These are phyloP conservation scores for Solenopsis invicta DNA, from an alignment of 1,140 invertebrate species.

Conservation along the genomic window DNA sequence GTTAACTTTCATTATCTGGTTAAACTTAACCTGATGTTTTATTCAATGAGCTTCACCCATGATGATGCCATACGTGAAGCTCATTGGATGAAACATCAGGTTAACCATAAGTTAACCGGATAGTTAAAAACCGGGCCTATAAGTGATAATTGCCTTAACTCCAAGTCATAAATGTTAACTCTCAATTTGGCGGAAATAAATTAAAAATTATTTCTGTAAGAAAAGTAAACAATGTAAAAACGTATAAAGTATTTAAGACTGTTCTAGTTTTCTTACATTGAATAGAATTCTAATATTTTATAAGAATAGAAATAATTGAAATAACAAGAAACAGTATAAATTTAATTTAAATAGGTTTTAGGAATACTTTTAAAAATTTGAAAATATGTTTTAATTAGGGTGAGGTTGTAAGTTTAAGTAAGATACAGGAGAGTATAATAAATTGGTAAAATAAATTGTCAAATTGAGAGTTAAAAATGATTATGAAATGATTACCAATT, in stretches of 20 bases:
- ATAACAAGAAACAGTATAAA: background rate
- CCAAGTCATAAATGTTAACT: background rate
- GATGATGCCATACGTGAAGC: too few relatives aligned
- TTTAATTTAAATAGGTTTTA: background rate
- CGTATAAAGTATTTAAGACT: background rate
- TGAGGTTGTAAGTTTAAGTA: background rate
- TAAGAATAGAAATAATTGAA: background rate
- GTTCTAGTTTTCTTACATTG: background rate
- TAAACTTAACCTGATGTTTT: too few relatives aligned
- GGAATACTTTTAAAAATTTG: background rate
- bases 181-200: background rate
- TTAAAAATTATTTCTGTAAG: background rate
- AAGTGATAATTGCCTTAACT: constrained; percentile 18
- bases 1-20: too few relatives aligned
- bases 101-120: too few relatives aligned
- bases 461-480: constrained; percentile 16
- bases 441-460: background rate
- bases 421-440: background rate
- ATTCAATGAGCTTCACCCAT: too few relatives aligned
- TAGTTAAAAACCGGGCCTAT: too few relatives aligned
- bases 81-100: too few relatives aligned
- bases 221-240: background rate
- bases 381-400: background rate
- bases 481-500: constrained; percentile 57
- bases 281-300: background rate